These are phyloP conservation scores for Urechis unicinctus DNA, from an alignment of 2,888 invertebrate species.

Conservation along the genomic window DNA sequence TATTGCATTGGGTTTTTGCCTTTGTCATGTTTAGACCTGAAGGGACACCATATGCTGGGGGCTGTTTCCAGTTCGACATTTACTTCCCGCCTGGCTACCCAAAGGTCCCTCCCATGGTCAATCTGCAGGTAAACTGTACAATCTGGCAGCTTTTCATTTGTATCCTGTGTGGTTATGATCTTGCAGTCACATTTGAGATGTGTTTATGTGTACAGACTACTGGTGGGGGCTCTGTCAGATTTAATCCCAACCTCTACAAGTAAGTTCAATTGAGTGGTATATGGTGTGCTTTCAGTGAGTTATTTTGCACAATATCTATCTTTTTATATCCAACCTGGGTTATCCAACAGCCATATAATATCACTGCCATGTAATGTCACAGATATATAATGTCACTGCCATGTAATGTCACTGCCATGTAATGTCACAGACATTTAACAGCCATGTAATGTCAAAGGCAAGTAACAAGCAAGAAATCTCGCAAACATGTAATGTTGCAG, in stretches of 20 bases:
- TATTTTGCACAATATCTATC: no score
- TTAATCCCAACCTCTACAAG: conserved; percentile 88
- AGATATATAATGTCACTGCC: background rate
- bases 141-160: background rate
- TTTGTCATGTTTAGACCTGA: conserved; percentile 63
- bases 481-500: no score
- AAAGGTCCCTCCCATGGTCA: conserved; percentile 75
- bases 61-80: conserved; percentile 85
- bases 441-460: background rate
- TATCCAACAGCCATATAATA: no score
- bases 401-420: background rate
- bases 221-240: conserved; percentile 68
- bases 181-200: background rate
- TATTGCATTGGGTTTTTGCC: no score
- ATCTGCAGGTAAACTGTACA: conserved; percentile 71
- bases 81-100: conserved; percentile 71
- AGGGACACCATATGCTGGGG: conserved; percentile 86
- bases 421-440: background rate
- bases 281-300: no score
- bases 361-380: no score
- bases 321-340: no score
- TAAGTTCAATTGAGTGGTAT: no score
- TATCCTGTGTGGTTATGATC: background rate
- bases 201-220: conserved; percentile 20
- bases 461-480: no score